Evolutionary conservation across 1,140 invertebrate genomes (phyloP).

Genomic region (Nilaparvata lugens): DNA sequence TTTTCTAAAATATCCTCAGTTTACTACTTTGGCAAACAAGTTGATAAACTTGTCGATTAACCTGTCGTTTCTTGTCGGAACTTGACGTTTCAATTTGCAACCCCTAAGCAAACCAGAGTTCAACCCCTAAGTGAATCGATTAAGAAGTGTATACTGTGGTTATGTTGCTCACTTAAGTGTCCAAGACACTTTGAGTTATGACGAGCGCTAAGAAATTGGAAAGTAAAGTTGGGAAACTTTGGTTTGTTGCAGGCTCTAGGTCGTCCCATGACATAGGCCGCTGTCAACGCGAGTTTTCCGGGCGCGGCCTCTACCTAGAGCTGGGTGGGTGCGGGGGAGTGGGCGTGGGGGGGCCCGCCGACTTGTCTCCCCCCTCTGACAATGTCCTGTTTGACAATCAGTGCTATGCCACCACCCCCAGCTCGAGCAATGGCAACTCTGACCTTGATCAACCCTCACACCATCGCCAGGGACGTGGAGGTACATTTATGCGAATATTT

Average conservation of each 20-base stretch:
- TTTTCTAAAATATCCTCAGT: too few relatives aligned
- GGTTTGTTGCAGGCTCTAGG: constrained; percentile 31
- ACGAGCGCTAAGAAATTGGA: too few relatives aligned
- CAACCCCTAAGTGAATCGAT: too few relatives aligned
- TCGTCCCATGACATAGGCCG: constrained; percentile 54
- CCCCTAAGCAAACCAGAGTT: too few relatives aligned
- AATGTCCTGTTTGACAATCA: constrained; percentile 89
- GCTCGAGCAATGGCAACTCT: constrained; percentile 81
- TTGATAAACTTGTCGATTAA: too few relatives aligned
- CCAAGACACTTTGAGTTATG: too few relatives aligned
- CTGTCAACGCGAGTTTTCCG: constrained; percentile 20
- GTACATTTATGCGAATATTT: too few relatives aligned
- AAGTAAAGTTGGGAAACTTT: not conserved
- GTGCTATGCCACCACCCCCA: constrained; percentile 86
- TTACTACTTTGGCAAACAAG: too few relatives aligned
- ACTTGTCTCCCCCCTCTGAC: constrained; percentile 79
- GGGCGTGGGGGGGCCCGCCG: constrained; percentile 41
- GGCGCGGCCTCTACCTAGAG: constrained; percentile 64
- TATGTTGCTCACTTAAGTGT: too few relatives aligned
- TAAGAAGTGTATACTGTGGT: too few relatives aligned
- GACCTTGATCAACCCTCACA: constrained; percentile 65
- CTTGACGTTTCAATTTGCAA: too few relatives aligned
- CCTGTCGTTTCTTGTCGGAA: too few relatives aligned
- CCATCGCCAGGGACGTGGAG: constrained; percentile 48
- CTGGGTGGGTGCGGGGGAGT: constrained; percentile 43